These are phyloP conservation scores for Hemibagrus wyckioides DNA, from an alignment of 2,113 vertebrate genomes.

Conservation along the genomic window DNA sequence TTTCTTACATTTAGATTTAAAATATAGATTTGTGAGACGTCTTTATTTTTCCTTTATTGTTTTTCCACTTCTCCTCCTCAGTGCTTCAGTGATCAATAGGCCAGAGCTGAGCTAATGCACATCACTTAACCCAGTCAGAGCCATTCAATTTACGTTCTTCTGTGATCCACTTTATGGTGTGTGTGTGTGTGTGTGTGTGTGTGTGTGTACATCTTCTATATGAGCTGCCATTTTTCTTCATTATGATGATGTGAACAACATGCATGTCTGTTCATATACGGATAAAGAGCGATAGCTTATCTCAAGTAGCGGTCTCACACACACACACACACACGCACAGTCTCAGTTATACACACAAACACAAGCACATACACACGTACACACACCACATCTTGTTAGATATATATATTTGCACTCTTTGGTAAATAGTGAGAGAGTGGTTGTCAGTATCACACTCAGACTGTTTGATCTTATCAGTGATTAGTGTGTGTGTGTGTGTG, in stretches of 20 bases:
- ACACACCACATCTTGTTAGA: too few species aligned
- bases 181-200: slow-evolving; percentile 16
- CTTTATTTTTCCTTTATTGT: background rate
- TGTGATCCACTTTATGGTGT: slow-evolving; percentile 19
- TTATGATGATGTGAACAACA: background rate
- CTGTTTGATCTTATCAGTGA: background rate
- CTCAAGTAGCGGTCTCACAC: background rate
- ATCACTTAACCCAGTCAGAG: slow-evolving; percentile 50
- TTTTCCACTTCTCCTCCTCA: background rate
- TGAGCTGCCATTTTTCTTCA: slow-evolving; percentile 3
- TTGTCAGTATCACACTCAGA: background rate
- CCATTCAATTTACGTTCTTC: slow-evolving; percentile 55
- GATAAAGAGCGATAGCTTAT: background rate
- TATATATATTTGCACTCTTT: background rate
- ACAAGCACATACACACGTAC: background rate
- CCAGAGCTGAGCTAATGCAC: slow-evolving; percentile 52
- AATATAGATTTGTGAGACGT: background rate
- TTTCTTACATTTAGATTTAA: background rate
- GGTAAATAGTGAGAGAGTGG: background rate
- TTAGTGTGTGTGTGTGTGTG: slow-evolving; percentile 2
- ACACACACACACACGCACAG: background rate
- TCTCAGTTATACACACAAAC: background rate
- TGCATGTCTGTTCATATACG: background rate
- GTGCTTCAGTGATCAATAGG: slow-evolving; percentile 48
- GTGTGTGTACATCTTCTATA: background rate